Conservation (phyloP, 2,888 invertebrate species). For the Chrysotoxum bicinctum region DNA sequence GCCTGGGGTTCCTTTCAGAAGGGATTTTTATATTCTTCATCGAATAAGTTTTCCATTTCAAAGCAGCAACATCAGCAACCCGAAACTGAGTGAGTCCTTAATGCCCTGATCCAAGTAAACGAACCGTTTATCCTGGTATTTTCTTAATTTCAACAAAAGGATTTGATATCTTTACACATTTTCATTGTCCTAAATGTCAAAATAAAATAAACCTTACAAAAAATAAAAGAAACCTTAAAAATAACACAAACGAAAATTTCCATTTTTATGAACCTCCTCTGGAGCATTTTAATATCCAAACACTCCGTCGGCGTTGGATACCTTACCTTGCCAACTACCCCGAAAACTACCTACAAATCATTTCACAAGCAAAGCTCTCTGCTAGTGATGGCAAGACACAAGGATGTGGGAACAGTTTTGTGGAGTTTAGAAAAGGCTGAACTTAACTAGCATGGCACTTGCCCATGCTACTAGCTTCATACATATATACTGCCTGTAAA, state of each 20-base stretch:
- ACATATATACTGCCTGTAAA: not conserved
- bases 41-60: constrained; percentile 5
- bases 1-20: constrained; percentile 5
- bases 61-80: not conserved
- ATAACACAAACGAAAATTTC: constrained; percentile 11
- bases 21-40: not conserved
- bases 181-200: constrained; percentile 34
- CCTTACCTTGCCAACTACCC: not conserved
- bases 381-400: constrained; percentile 11
- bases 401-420: constrained; percentile 47
- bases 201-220: not conserved
- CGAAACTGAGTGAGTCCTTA: not conserved
- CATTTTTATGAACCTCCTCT: constrained; percentile 34
- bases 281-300: constrained; percentile 29
- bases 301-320: constrained; percentile 17
- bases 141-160: constrained; percentile 54
- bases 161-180: constrained; percentile 55
- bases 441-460: constrained; percentile 60
- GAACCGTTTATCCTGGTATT: constrained; percentile 38
- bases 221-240: not conserved
- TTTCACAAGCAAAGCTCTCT: constrained; percentile 33
- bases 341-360: constrained; percentile 66
- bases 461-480: constrained; percentile 2
- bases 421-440: constrained; percentile 39
- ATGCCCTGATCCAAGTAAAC: constrained; percentile 18